Base-by-base conservation (phyloP, 2,888 invertebrate genomes). In the Trileptium ribeirensis region DNA sequence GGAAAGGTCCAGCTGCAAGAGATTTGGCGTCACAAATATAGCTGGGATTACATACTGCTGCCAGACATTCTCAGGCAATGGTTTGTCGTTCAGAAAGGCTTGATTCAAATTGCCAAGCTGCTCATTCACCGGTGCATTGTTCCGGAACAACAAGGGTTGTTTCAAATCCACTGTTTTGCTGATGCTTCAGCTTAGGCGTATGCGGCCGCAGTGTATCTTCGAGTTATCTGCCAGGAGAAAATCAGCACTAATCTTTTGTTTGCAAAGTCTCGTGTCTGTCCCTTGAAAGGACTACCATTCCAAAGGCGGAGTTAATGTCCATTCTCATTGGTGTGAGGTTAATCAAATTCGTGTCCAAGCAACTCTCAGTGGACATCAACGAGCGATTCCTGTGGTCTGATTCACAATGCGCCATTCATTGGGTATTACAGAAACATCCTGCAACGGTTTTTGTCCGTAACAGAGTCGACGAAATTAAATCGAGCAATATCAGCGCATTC, bases 141-240 rank as follows among this genome's bases (percentile, higher is more conserved):
- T 51, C 51, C 51, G 8, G 51, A 8, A 8, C n/a, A n/a, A n/a
- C n/a, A n/a, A n/a, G n/a, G n/a, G n/a, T n/a, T n/a, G 51, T 24
- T 15, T 51, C 51, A 51, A 24, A 8, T 51, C 8, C 51, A 51
- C 78, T 83, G 33, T 81, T 38, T 86, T 85, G 74, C 82, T 81
- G 85, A 86, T 79, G 85, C 86, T 1, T 84, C 84, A 31, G 78
- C 80, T 40, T 77, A 80, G 51, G 86, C 82, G 0, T 86, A 85
- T 75, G 82, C 84, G 19, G 83, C 84, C 0, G 75, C 67, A n/a
- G 80, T 85, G 15, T 86, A 86, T 77, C 36, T 85, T 0, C 79
- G 82, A 1, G 79, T 39, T 31, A 1, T 19, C 15, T 8, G 24
- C 29, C 29, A 33, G 0, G 34, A n/a, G 29, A 29, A 39, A 0